Evolutionary conservation across 2,888 invertebrate species (phyloP).

Genomic region (Caenorhabditis sulstoni): DNA sequence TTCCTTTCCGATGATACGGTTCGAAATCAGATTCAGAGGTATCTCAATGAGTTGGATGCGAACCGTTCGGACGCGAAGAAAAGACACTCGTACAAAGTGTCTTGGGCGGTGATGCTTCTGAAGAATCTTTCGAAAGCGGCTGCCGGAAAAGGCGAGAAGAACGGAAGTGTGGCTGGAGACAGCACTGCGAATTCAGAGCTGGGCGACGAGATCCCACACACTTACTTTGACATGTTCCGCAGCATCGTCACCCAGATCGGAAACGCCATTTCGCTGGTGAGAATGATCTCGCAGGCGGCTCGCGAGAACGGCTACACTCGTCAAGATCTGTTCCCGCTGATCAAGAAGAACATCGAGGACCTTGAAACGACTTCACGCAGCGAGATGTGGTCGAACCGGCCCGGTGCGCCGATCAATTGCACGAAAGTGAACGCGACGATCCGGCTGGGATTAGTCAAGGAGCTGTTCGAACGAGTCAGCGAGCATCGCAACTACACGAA

Average conservation of each 20-base stretch:
- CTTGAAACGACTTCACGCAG: slow-evolving; percentile 12
- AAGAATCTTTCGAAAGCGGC: slow-evolving; percentile 95
- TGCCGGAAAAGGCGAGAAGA: slow-evolving; percentile 86
- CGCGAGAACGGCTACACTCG: slow-evolving; percentile 18
- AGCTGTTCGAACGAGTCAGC: slow-evolving; percentile 32
- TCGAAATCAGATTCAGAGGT: slow-evolving; percentile 91
- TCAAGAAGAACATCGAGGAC: slow-evolving; percentile 37
- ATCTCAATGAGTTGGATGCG: slow-evolving; percentile 85
- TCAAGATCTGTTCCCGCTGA: slow-evolving; percentile 31
- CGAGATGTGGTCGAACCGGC: slow-evolving; percentile 16
- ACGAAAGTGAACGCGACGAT: slow-evolving; percentile 7
- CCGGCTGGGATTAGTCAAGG: slow-evolving; percentile 21
- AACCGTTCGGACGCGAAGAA: neutral
- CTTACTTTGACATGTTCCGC: slow-evolving; percentile 94
- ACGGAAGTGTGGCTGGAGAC: neutral
- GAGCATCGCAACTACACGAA: slow-evolving; percentile 28
- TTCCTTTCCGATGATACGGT: slow-evolving; percentile 98
- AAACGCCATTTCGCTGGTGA: slow-evolving; percentile 36
- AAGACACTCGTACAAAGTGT: slow-evolving; percentile 28
- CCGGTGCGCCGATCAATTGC: neutral
- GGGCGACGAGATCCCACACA: slow-evolving; percentile 88
- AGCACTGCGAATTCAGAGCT: slow-evolving; percentile 82
- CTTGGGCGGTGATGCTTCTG: slow-evolving; percentile 89
- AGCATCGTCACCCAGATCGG: slow-evolving; percentile 87
- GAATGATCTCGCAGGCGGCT: slow-evolving; percentile 41